A percentile compares a stretch with the other conserved stretches of the same genome.
Evolutionary conservation across 2,888 invertebrate genomes (phyloP).

Genomic region (Dendrolimus pini): DNA sequence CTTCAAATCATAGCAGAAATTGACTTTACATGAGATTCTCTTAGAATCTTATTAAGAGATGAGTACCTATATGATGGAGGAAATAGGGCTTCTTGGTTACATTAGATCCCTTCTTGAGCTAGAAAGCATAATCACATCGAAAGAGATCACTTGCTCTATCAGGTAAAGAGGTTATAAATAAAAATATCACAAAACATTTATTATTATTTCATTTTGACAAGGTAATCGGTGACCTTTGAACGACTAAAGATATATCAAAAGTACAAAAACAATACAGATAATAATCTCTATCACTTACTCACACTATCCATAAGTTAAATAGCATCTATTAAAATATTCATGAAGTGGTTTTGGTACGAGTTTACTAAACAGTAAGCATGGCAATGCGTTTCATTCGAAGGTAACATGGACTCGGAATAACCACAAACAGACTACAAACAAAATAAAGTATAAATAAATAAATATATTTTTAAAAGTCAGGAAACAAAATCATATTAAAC

Average conservation of each 20-base stretch:
- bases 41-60: neutral
- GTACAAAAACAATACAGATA: conserved; percentile 66
- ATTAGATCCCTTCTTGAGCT: too few species aligned
- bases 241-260: conserved; percentile 72
- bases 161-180: conserved; percentile 8
- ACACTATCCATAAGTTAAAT: conserved; percentile 60
- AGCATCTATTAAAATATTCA: conserved; percentile 48
- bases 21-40: too few species aligned
- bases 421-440: too few species aligned
- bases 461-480: too few species aligned
- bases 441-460: too few species aligned
- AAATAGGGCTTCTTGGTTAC: too few species aligned
- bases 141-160: too few species aligned
- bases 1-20: too few species aligned
- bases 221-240: conserved; percentile 73
- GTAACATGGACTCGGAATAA: conserved; percentile 34
- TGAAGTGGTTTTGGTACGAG: conserved; percentile 53
- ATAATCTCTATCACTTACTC: conserved; percentile 61
- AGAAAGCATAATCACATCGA: too few species aligned
- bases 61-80: neutral
- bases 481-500: too few species aligned
- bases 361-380: conserved; percentile 17
- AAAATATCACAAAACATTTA: conserved; percentile 44
- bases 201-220: conserved; percentile 70
- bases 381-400: conserved; percentile 20